phyloP scores from a whole-genome alignment of 2,113 vertebrate species.

The Eulacestoma nigropectus region DNA sequence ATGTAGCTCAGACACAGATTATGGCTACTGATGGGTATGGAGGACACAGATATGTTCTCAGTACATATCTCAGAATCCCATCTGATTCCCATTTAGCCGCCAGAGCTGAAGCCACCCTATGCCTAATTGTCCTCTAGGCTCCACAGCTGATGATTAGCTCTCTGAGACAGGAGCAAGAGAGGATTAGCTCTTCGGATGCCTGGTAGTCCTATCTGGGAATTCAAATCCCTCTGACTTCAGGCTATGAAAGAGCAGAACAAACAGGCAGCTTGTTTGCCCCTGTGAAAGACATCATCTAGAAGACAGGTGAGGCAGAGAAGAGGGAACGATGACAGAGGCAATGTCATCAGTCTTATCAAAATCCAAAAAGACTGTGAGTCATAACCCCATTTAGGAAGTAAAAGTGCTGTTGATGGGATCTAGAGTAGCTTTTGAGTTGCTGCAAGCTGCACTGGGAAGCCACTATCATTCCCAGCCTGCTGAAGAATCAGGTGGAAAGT shows the following conservation, averaged over 20 bases:
- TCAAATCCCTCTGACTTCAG: not conserved
- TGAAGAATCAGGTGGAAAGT: not conserved
- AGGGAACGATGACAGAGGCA: not conserved
- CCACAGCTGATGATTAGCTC: not conserved
- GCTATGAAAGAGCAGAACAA: not conserved
- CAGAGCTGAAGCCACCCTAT: not conserved
- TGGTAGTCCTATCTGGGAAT: not conserved
- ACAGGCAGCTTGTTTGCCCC: not conserved
- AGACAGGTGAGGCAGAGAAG: not conserved
- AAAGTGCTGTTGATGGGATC: not conserved
- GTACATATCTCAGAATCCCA: not conserved
- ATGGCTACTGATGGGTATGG: not conserved
- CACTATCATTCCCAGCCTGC: not conserved
- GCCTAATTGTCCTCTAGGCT: not conserved
- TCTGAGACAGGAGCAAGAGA: not conserved
- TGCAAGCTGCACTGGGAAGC: not conserved
- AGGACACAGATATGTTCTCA: rapidly evolving
- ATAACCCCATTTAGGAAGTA: not conserved
- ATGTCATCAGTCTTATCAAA: not conserved
- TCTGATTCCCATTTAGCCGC: not conserved
- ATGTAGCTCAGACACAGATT: not conserved
- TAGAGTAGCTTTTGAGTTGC: not conserved
- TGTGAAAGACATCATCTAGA: not conserved
- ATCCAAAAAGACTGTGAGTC: not conserved
- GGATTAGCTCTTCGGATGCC: not conserved